Evolutionary conservation across 2,113 vertebrate genomes (phyloP), one percentile per base, ranked within the genome.

Genomic region (Bufo bufo): DNA sequence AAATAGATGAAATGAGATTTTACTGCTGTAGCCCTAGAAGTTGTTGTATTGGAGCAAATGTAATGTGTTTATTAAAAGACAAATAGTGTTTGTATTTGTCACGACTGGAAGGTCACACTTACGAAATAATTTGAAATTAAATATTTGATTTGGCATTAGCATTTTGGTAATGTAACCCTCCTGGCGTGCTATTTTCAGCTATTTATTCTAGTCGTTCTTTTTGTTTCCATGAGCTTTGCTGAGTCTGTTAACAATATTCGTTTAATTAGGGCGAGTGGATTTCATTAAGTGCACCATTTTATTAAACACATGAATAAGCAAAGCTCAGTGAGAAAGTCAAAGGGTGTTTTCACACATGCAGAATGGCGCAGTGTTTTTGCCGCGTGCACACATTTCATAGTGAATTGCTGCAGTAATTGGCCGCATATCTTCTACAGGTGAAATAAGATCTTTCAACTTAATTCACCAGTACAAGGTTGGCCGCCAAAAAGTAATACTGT

Each of bases 261-360:
- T 78, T 54, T 56, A 79, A 58, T 79, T 56, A 79, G 12, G 17
- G 11, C 11, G 13, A 58, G 23, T 79, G 52, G n/a, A 79, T 79
- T 78, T 79, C 20, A 79, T 79, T 58, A 79, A 79, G 23, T 56
- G 4, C 52, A n/a, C 19, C 19, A n/a, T 77, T 74, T n/a, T 77
- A 66, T 66, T 66, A 52, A 52, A 19, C 4, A 20, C 8, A 77
- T 77, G 7, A 47, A 54, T 52, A 77, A 50, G 19, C 8, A 50
- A 50, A 49, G 2, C 49, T 8, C 52, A 58, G 14, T 17, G 9
- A 33, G 52, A 17, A 58, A 43, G n/a, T 79, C n/a, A 43, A 43
- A 56, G 58, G 52, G 49, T 1, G 14, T 13, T 71, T 13, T 6
- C 23, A 33, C 3, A 7, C 52, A 52, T 52, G 52, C 9, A 1